These are phyloP conservation scores for Sminthopsis crassicaudata DNA, from an alignment of 2,113 vertebrate species.

Conservation along the genomic window DNA sequence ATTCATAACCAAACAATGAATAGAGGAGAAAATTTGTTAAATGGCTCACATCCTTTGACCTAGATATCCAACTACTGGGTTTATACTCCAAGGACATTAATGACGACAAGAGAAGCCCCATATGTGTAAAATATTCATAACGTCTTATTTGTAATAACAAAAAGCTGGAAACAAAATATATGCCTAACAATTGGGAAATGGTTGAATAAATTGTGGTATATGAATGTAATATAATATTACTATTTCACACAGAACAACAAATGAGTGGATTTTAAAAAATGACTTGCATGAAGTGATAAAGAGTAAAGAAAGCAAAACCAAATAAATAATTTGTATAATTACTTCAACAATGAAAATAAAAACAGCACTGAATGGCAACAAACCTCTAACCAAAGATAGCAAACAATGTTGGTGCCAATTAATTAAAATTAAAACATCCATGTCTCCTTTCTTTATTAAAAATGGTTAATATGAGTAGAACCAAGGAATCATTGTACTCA, in stretches of 20 bases:
- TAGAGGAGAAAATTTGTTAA: background rate
- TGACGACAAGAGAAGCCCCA: background rate
- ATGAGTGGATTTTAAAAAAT: background rate
- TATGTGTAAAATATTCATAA: background rate
- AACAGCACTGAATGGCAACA: background rate
- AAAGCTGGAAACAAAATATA: background rate
- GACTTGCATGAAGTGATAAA: background rate
- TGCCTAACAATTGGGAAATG: slow-evolving; percentile 1
- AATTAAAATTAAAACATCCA: background rate
- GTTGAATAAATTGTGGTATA: background rate
- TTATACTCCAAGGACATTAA: background rate
- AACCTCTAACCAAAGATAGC: background rate
- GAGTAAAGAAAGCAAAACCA: background rate
- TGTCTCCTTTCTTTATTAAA: background rate
- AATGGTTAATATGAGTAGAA: background rate
- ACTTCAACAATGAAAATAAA: background rate
- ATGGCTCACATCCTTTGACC: background rate
- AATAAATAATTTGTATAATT: background rate
- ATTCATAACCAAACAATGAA: background rate
- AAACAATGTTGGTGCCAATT: background rate
- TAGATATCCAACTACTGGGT: background rate
- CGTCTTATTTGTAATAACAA: background rate
- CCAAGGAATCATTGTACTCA: no score
- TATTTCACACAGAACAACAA: background rate
- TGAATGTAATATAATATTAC: background rate